phyloP scores from a whole-genome alignment of 2,797 vertebrate species.

The Anas flavirostris region DNA sequence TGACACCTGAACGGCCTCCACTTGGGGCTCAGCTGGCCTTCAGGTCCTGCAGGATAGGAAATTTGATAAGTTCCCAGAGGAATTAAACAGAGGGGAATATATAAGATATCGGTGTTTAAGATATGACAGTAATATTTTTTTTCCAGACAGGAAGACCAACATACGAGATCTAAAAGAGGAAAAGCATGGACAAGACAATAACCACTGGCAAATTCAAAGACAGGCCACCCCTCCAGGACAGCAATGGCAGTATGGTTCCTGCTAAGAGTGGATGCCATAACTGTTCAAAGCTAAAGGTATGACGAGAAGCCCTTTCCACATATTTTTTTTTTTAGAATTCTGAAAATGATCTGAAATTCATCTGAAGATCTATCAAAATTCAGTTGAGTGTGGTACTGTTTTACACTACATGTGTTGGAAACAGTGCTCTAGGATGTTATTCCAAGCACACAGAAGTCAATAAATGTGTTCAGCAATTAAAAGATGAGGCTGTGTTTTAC shows the following conservation, averaged over 20 bases:
- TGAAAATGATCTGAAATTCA: neutral
- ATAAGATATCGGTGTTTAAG: neutral
- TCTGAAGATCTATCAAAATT: neutral
- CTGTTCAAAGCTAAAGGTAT: slow-evolving; percentile 70
- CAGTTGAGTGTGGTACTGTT: neutral
- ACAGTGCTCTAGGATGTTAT: neutral
- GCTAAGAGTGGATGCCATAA: neutral
- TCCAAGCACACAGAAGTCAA: neutral
- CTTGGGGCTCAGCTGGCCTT: neutral
- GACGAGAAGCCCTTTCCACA: neutral
- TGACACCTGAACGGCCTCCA: rapidly evolving
- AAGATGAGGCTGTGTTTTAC: neutral
- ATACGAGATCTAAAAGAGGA: neutral
- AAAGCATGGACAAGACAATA: slow-evolving; percentile 34
- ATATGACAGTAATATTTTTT: neutral
- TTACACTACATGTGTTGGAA: rapidly evolving
- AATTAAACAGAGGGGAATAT: neutral
- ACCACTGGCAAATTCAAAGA: slow-evolving; percentile 29
- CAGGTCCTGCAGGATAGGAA: neutral
- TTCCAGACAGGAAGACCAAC: slow-evolving; percentile 1
- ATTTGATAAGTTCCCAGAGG: neutral
- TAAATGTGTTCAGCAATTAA: neutral
- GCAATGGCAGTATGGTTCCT: neutral
- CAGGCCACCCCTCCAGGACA: slow-evolving; percentile 19
- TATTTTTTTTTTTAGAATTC: neutral